A percentile compares a stretch with the other conserved stretches of the same genome.
phyloP scores from a whole-genome alignment of 2,113 vertebrate species.

The Rhinopomastus cyanomelas region DNA sequence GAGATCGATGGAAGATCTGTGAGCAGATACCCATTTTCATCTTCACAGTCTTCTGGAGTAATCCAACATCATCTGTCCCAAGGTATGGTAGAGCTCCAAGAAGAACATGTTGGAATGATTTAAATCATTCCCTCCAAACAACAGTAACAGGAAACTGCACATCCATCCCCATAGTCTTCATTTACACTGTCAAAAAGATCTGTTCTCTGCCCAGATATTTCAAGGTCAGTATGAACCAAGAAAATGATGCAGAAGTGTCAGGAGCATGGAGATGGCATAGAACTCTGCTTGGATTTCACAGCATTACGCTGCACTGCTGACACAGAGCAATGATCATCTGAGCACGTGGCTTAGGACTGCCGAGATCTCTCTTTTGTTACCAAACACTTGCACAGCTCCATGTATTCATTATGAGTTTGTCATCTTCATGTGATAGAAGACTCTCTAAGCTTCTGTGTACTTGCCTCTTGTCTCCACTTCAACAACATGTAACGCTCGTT shows the following conservation, averaged over 20 bases:
- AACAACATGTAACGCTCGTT: not conserved
- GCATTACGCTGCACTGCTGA: not conserved
- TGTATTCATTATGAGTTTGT: not conserved
- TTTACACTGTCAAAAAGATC: not conserved
- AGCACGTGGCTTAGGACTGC: not conserved
- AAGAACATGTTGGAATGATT: not conserved
- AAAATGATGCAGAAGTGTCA: not conserved
- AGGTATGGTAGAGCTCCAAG: not conserved
- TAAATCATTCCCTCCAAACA: not conserved
- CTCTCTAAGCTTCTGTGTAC: not conserved
- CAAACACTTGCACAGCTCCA: not conserved
- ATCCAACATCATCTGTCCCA: not conserved
- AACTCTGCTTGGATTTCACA: not conserved
- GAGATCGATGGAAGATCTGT: not conserved
- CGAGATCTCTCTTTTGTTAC: not conserved
- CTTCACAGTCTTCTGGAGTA: not conserved
- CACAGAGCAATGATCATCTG: not conserved
- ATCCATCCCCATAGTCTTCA: not conserved
- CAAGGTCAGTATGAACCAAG: rapidly evolving
- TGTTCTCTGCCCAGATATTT: not conserved
- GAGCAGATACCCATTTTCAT: constrained; percentile 10
- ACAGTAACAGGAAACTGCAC: not conserved
- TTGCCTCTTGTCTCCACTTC: not conserved
- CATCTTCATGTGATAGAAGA: not conserved
- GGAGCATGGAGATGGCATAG: not conserved